Evolutionary conservation across 1,140 invertebrate species (phyloP).

Genomic region (Carcinoscorpius rotundicauda): DNA sequence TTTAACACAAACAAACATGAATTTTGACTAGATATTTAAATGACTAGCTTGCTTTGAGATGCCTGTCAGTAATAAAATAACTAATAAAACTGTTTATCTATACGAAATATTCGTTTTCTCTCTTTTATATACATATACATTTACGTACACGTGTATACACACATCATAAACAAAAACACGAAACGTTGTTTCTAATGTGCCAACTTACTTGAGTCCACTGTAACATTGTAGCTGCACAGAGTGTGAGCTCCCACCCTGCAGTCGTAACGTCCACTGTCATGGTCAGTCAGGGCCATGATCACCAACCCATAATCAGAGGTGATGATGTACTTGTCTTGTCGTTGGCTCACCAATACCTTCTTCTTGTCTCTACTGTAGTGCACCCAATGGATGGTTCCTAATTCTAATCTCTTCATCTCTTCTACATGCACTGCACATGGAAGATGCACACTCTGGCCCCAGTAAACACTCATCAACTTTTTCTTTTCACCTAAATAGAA

Average conservation of each 20-base stretch:
- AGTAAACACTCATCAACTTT: conserved; percentile 67
- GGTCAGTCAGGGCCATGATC: conserved; percentile 74
- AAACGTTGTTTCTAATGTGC: no score
- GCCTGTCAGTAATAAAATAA: no score
- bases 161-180: no score
- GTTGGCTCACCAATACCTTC: conserved; percentile 25
- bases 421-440: conserved; percentile 85
- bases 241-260: conserved; percentile 70
- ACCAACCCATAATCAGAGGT: conserved; percentile 82
- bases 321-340: conserved; percentile 78
- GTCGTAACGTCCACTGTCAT: conserved; percentile 77
- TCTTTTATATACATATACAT: no score
- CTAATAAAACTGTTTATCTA: no score
- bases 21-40: no score
- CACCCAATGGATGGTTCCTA: conserved; percentile 35
- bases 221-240: conserved; percentile 80
- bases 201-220: conserved; percentile 56
- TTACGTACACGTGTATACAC: no score
- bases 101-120: no score
- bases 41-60: no score
- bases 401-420: conserved; percentile 18
- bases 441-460: conserved; percentile 85
- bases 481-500: conserved; percentile 45
- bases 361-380: conserved; percentile 81
- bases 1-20: no score